phyloP scores from a whole-genome alignment of 1,140 invertebrate species.

The Pogonomyrmex californicus region DNA sequence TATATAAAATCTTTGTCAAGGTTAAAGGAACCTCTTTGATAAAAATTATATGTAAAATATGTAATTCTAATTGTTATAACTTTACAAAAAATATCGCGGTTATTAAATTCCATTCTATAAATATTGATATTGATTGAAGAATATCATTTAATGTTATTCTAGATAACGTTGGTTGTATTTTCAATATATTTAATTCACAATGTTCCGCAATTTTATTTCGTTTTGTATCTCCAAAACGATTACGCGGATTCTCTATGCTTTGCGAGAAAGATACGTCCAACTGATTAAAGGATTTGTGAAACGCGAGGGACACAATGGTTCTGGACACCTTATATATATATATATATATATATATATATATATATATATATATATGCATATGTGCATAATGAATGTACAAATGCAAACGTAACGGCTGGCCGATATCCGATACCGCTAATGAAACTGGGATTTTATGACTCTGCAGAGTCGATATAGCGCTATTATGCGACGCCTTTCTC shows the following conservation, averaged over 20 bases:
- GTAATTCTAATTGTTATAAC: not conserved
- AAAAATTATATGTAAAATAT: not conserved
- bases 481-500: slow-evolving; percentile 53
- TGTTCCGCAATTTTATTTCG: not conserved
- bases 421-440: slow-evolving; percentile 51
- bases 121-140: not conserved
- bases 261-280: not conserved
- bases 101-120: not conserved
- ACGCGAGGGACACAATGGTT: not conserved
- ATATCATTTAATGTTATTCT: not conserved
- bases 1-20: not conserved
- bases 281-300: not conserved
- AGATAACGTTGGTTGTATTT: not conserved
- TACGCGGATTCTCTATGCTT: not conserved
- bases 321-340: not conserved
- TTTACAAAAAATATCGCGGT: not conserved
- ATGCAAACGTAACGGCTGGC: slow-evolving; percentile 26
- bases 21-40: not conserved
- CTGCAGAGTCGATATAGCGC: slow-evolving; percentile 45
- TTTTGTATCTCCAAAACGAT: not conserved
- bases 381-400: slow-evolving; percentile 29
- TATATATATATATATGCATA: not conserved
- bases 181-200: not conserved
- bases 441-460: slow-evolving; percentile 58
- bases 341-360: not conserved